Base-by-base conservation (phyloP, 2,888 invertebrate genomes). In the Acanthoscelides obtectus region DNA sequence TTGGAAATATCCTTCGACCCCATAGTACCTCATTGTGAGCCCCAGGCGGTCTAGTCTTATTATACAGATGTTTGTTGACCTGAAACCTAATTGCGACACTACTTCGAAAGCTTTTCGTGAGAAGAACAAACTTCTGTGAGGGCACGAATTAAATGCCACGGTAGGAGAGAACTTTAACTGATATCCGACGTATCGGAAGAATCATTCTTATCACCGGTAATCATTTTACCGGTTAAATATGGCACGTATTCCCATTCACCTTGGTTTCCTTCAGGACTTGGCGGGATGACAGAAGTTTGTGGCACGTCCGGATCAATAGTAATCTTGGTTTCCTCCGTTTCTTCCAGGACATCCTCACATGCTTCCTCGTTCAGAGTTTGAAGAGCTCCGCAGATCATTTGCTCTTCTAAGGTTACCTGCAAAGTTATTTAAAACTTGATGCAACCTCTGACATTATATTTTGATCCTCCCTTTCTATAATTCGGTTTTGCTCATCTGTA, bases 321-420 rank as follows among this genome's bases (percentile, higher is more conserved):
- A 25, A 81, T 79, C 20, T 80, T 79, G 0, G 78, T 76, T 6
- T 84, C 84, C 75, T 83, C 85, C 0, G 86, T 85, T 80, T 88
- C 94, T 83, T 94, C 94, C 78, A 94, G 86, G 66, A 96, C 95
- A 86, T 97, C 96, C 87, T 97, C 96, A 84, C 94, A 91, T 6
- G 96, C 96, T 86, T 96, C 96, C 87, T 97, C 96, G 86, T 95
- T 97, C 45, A 97, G 88, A 0, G 96, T 95, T 86, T 96, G 96
- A 73, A 97, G 87, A 1, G 96, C 96, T 74, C 96, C 96, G 86
- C 95, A 95, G 78, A 97, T 96, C 95, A 96, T 95, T 86, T 96
- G 96, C 84, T 97, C 96, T 86, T 97, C 97, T 78, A 97, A 88
- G 0, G 96, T 96, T 72, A 97, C 95, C 96, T 97, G 72, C 70